A percentile compares a stretch with the other conserved stretches of the same genome.
phyloP scores from a whole-genome alignment of 92 coral and sea anemone genomes.

The Metridium senile region DNA sequence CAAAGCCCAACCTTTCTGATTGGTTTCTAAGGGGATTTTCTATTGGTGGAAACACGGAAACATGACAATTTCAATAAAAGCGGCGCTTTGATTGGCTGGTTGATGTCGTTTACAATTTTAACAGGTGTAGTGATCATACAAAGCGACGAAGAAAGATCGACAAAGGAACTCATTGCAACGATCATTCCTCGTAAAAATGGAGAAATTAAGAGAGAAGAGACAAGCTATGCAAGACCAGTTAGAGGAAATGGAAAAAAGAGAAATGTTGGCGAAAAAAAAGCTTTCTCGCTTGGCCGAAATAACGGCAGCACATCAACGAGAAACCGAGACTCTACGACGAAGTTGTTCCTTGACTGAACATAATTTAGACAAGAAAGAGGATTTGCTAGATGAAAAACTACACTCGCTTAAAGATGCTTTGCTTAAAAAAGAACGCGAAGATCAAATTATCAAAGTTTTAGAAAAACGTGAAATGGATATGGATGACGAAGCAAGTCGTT shows the following conservation, averaged over 20 bases:
- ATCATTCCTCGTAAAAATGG: conserved; percentile 45
- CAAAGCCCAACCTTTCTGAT: conserved; percentile 9
- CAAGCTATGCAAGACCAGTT: conserved; percentile 50
- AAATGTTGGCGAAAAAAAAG: conserved; percentile 40
- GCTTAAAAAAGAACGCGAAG: conserved; percentile 47
- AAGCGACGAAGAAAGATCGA: conserved; percentile 30
- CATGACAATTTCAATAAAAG: background rate
- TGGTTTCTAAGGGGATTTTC: conserved; percentile 24
- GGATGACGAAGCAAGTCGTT: conserved; percentile 50
- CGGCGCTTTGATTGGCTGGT: conserved; percentile 27
- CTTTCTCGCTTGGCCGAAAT: conserved; percentile 31
- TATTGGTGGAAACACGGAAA: conserved; percentile 15
- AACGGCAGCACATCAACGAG: conserved; percentile 26
- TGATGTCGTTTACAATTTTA: conserved; percentile 18
- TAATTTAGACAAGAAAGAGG: conserved; percentile 35
- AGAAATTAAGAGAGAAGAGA: conserved; percentile 63
- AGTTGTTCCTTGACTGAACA: conserved; percentile 31
- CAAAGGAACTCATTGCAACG: conserved; percentile 17
- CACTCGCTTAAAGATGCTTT: background rate
- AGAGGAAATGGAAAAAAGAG: conserved; percentile 70
- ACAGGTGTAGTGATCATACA: conserved; percentile 46
- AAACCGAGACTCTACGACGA: conserved; percentile 25
- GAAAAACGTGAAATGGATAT: conserved; percentile 60
- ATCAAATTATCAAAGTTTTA: conserved; percentile 45
- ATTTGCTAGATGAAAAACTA: conserved; percentile 34